These are phyloP conservation scores for Anthoscopus minutus DNA, from an alignment of 2,113 vertebrate species.

Conservation along the genomic window DNA sequence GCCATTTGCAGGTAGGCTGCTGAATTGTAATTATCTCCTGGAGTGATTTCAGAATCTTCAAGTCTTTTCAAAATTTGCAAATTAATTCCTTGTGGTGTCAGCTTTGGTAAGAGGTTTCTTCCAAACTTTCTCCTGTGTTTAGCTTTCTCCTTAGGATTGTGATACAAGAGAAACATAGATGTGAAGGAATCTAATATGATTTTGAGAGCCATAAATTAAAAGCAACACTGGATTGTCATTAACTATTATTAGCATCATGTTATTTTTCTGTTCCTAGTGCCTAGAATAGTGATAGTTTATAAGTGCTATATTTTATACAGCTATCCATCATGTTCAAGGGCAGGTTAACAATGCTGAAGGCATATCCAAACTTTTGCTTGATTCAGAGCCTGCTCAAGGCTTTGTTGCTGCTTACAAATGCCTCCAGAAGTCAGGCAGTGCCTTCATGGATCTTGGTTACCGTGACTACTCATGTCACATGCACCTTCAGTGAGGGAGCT, in stretches of 20 bases:
- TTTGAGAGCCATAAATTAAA: neutral
- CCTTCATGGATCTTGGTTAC: neutral
- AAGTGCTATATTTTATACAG: neutral
- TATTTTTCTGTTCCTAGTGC: neutral
- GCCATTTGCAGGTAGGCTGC: slow-evolving; percentile 24
- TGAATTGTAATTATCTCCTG: slow-evolving; percentile 41
- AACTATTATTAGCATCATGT: neutral
- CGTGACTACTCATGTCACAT: fast-evolving
- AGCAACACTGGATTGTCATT: neutral
- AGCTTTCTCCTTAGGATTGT: neutral
- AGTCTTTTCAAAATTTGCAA: slow-evolving; percentile 11
- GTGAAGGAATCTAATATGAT: neutral
- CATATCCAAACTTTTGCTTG: neutral
- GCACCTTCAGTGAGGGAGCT: neutral
- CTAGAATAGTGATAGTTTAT: neutral
- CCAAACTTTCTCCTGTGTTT: neutral
- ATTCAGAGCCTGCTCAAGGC: neutral
- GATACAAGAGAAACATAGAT: fast-evolving
- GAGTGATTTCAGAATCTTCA: neutral
- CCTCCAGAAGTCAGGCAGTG: neutral
- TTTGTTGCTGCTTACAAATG: neutral
- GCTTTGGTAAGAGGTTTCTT: neutral
- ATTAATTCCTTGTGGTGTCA: neutral
- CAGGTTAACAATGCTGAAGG: neutral
- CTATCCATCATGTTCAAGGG: neutral